Evolutionary conservation across 2,888 invertebrate species (phyloP), one percentile per base, ranked within the genome.

Genomic region (Pristionchus entomophagus): DNA sequence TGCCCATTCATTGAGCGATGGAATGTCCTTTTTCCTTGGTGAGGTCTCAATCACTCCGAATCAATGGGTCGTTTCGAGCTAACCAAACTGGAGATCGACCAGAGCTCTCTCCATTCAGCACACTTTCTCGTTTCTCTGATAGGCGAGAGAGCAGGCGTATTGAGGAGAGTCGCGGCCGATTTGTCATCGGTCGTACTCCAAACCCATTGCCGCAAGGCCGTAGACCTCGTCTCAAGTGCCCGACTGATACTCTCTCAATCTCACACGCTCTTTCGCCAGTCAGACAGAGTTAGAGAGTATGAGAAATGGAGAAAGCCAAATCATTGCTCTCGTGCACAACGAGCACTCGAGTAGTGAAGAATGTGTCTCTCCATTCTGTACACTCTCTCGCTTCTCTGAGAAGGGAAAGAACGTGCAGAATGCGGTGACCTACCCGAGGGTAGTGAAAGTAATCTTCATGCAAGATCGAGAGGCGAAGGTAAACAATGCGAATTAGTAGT

Each of bases 41-140:
- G 59, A 29, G 59, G 59, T 59, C 59, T 59, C 29, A n/a, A n/a
- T n/a, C n/a, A 59, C 19, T 29, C 35, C 65, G 35, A 65, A 65
- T 65, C 65, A 65, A 65, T 65, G 65, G 65, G 35, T 35, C 65
- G 65, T 65, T 65, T 65, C 65, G 65, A 65, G 65, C 56, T 26
- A 59, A 59, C 65, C 65, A 22, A 32, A n/a, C 22, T 59, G n/a
- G 26, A 59, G 26, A 22, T 5, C 56, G 35, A 5, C 65, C 14
- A 19, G 65, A 32, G n/a, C 35, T 65, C 65, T 65, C 65, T 65
- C 35, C 35, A 17, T 17, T 38, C 32, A 8, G 5, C 22, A 6
- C 4, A 17, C 35, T 65, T 35, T 65, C 35, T 65, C 29, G 32
- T n/a, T n/a, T n/a, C n/a, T n/a, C n/a, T n/a, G n/a, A n/a, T n/a